Conservation (phyloP, 2,797 vertebrate genomes). For the Spinus pinus region DNA sequence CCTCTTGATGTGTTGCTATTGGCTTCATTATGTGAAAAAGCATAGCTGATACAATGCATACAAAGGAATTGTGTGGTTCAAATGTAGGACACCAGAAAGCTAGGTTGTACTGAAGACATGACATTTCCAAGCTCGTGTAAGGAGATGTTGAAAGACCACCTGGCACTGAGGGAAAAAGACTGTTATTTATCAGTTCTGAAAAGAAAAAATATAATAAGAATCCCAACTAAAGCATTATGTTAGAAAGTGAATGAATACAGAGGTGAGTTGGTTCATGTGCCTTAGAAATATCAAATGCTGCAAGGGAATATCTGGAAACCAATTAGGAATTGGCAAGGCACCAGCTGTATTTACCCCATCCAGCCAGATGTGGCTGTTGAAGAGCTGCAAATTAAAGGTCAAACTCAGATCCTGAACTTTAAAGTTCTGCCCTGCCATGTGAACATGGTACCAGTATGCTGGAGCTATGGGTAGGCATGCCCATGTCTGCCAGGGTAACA, state of each 20-base stretch:
- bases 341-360: not conserved
- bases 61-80: not conserved
- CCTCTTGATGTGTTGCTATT: not conserved
- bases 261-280: not conserved
- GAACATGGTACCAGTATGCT: not conserved
- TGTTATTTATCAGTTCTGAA: not conserved
- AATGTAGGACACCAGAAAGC: not conserved
- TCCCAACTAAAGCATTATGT: not conserved
- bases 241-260: not conserved
- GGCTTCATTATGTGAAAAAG: not conserved
- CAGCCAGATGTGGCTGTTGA: not conserved
- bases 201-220: not conserved
- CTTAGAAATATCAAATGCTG: not conserved
- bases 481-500: not conserved
- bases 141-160: not conserved
- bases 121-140: rapidly evolving
- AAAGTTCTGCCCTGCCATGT: not conserved
- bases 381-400: not conserved
- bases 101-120: not conserved
- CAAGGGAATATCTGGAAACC: not conserved
- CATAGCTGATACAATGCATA: not conserved
- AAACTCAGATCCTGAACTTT: not conserved
- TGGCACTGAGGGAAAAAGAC: not conserved
- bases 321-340: not conserved
- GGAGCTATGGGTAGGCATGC: not conserved